Evolutionary conservation across 2,888 invertebrate genomes (phyloP), one percentile per base, ranked within the genome.

Genomic region (Drepana falcataria): DNA sequence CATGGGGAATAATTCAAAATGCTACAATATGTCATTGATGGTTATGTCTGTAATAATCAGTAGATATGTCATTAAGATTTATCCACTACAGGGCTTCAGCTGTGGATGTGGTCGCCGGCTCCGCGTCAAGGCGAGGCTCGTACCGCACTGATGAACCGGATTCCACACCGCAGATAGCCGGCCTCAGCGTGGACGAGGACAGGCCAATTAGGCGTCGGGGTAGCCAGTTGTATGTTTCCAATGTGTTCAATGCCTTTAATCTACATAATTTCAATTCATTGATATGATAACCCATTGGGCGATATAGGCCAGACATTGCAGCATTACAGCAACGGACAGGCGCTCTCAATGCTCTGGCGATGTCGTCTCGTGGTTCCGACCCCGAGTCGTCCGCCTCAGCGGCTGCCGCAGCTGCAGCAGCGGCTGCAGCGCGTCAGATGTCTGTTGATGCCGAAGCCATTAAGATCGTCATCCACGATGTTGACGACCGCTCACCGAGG

Each of bases 381-480:
- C 64, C 79, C 35, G 75, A 91, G 6, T 71, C 89, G 2, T 49
- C 85, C 9, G 75, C 88, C 1, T 74, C 91, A 2, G 77, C 92
- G 4, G 86, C 87, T 6, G 81, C 91, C 5, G 81, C 92, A 1
- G 91, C 92, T 2, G 87, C 93, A 49, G 93, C 93, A 44, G 92
- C 93, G 33, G 93, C 94, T 1, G 93, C 94, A 6, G 92, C 95
- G 48, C 92, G 97, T 3, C 97, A 97, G 75, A 96, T 96, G 74
- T 96, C 97, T 34, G 96, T 95, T 58, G 97, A 97, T 75, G 97
- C 97, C 1, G 97, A 97, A 80, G 96, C 96, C 62, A 97, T 97
- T 71, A 95, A 97, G 80, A 97, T 97, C 66, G 97, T 97, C 64
- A 97, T 97, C 72, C 97, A 97, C 76, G 97, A 97, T 80, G 97